Evolutionary conservation across 2,888 invertebrate species (phyloP).

Genomic region (Meiosimyza platycephala): DNA sequence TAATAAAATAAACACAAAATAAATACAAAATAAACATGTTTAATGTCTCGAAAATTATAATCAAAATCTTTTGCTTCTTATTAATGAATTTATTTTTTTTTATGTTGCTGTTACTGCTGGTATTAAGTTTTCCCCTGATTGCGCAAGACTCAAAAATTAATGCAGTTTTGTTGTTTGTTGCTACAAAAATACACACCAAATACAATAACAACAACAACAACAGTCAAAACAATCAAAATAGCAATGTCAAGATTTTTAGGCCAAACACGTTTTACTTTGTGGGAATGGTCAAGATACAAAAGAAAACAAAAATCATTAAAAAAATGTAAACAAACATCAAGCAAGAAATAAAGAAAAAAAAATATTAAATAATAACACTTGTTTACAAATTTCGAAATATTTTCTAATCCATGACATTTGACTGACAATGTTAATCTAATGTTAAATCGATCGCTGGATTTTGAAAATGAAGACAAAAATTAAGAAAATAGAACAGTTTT

Average conservation of each 20-base stretch:
- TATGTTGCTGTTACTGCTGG: too few species aligned
- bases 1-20: too few species aligned
- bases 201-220: conserved; percentile 12
- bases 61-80: too few species aligned
- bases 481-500: too few species aligned
- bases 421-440: too few species aligned
- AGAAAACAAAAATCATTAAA: conserved; percentile 28
- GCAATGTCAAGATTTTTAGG: conserved; percentile 43
- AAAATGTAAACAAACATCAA: conserved; percentile 41
- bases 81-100: too few species aligned
- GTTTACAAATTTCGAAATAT: too few species aligned
- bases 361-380: neutral
- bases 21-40: too few species aligned
- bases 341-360: neutral
- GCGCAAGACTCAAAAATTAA: conserved; percentile 27
- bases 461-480: too few species aligned
- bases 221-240: neutral
- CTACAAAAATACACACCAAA: neutral
- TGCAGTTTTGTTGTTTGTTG: neutral
- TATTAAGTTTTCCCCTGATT: neutral
- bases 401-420: too few species aligned
- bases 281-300: conserved; percentile 11
- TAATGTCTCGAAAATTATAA: too few species aligned
- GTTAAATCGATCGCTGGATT: too few species aligned
- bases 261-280: conserved; percentile 38